Conservation (phyloP, 2,888 invertebrate species). For the Ommatoiulus sabulosus region DNA sequence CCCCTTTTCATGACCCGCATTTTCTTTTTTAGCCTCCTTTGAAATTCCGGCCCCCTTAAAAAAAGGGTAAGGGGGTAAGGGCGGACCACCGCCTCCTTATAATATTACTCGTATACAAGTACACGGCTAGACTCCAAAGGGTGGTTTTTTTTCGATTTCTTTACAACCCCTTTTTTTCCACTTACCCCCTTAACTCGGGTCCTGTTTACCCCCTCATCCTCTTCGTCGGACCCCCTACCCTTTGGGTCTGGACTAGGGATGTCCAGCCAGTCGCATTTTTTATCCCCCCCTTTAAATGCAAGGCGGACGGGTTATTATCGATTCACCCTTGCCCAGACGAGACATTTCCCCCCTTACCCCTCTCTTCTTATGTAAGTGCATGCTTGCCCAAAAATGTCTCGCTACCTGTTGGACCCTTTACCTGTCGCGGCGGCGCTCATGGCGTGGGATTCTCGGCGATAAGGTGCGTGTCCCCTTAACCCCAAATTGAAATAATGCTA, state of each 20-base stretch:
- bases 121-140: conserved; percentile 32
- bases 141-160: background rate
- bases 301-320: conserved; percentile 21
- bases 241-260: background rate
- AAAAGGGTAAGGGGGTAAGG: conserved; percentile 32
- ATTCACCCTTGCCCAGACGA: conserved; percentile 37
- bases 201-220: background rate
- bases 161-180: conserved; percentile 3
- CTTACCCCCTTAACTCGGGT: background rate
- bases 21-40: background rate
- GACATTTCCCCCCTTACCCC: background rate
- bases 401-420: conserved; percentile 36
- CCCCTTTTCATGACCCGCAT: background rate
- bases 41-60: background rate
- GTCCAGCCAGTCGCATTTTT: conserved; percentile 29
- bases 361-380: background rate
- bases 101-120: background rate
- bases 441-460: background rate
- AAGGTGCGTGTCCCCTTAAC: background rate
- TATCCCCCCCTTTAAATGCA: background rate
- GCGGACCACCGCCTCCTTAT: background rate
- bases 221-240: background rate
- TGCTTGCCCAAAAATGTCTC: background rate
- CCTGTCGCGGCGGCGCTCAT: background rate
- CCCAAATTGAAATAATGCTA: background rate